Percentiles rank a stretch among this genome's conserved stretches.
Conservation (phyloP, 2,888 invertebrate species). For the Drosophila suboccidentalis region DNA sequence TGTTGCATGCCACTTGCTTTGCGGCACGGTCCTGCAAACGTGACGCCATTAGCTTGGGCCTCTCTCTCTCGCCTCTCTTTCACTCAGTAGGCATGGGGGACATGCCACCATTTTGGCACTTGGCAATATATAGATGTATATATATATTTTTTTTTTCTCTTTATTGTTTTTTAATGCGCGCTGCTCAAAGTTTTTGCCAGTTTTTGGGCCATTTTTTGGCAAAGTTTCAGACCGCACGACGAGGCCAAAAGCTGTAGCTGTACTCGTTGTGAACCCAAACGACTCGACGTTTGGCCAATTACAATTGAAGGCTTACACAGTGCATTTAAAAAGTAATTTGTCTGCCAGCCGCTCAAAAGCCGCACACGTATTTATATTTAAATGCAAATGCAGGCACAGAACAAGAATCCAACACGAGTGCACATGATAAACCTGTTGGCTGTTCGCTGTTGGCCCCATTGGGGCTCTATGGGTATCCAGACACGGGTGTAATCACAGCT, state of each 20-base stretch:
- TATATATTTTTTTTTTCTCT: constrained; percentile 42
- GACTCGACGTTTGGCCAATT: constrained; percentile 63
- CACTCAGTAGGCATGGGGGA: constrained; percentile 8
- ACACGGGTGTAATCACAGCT: constrained; percentile 69
- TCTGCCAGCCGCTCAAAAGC: constrained; percentile 83
- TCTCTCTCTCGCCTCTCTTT: no score
- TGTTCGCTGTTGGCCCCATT: constrained; percentile 23
- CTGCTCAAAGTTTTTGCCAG: constrained; percentile 62
- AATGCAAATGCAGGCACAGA: constrained; percentile 71
- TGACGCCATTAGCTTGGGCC: constrained; percentile 83
- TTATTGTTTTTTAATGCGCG: constrained; percentile 78
- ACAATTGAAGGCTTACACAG: constrained; percentile 82
- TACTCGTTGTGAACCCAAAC: constrained; percentile 12
- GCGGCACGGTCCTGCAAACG: constrained; percentile 75
- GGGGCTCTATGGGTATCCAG: constrained; percentile 40
- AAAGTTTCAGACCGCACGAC: constrained; percentile 71
- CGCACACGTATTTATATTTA: constrained; percentile 84
- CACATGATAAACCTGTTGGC: constrained; percentile 66
- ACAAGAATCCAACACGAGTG: constrained; percentile 16
- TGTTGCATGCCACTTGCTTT: constrained; percentile 83
- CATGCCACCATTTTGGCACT: constrained; percentile 57
- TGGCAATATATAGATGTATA: constrained; percentile 50
- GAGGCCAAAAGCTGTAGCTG: constrained; percentile 26
- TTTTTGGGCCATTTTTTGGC: constrained; percentile 59
- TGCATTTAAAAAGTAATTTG: constrained; percentile 85